These are phyloP conservation scores for Neoaliturus tenellus DNA, from an alignment of 2,888 invertebrate genomes.

Conservation along the genomic window DNA sequence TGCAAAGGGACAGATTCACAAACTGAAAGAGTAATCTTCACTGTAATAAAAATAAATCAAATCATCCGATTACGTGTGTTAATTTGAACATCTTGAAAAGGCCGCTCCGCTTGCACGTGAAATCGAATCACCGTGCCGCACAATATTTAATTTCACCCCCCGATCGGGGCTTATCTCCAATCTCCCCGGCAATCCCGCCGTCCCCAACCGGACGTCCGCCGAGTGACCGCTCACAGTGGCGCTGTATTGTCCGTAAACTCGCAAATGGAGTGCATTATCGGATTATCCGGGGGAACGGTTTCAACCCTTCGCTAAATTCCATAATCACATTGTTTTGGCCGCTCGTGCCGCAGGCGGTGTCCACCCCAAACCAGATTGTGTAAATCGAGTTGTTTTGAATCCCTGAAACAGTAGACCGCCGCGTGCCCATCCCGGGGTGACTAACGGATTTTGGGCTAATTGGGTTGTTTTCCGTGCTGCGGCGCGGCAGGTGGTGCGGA, in stretches of 20 bases:
- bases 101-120: background rate
- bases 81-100: background rate
- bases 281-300: conserved; percentile 12
- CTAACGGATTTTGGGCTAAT: conserved; percentile 29
- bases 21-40: no score
- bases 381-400: background rate
- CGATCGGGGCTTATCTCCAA: background rate
- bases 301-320: background rate
- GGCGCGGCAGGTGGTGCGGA: background rate
- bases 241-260: background rate
- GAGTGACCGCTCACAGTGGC: background rate
- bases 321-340: conserved; percentile 23
- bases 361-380: conserved; percentile 2
- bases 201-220: background rate
- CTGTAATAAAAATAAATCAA: no score
- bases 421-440: background rate
- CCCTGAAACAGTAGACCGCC: no score
- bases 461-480: conserved; percentile 30
- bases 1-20: no score
- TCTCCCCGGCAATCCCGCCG: background rate
- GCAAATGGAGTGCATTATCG: conserved; percentile 21
- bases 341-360: background rate
- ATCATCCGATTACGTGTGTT: background rate
- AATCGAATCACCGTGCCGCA: background rate
- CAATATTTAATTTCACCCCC: background rate